A percentile compares a stretch with the other conserved stretches of the same genome.
phyloP scores from a whole-genome alignment of 2,888 invertebrate species.

The Parochlus steinenii region DNA sequence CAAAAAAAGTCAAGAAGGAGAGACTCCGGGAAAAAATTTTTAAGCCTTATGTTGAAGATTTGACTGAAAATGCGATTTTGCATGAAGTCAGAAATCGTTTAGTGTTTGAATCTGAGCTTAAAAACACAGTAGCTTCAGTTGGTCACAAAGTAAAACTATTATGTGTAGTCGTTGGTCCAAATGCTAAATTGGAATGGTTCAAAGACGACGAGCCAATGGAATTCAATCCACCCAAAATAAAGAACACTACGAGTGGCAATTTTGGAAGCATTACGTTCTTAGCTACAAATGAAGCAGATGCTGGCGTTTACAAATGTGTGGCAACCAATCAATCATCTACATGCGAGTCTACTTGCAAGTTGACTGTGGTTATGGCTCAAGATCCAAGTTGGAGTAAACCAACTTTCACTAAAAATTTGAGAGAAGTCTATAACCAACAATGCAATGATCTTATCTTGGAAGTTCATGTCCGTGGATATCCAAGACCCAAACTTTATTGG shows the following conservation, averaged over 20 bases:
- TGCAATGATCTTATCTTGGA: slow-evolving; percentile 62
- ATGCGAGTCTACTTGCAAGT: slow-evolving; percentile 49
- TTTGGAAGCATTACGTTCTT: slow-evolving; percentile 56
- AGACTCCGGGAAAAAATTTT: slow-evolving; percentile 10
- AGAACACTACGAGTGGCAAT: slow-evolving; percentile 45
- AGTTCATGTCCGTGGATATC: slow-evolving; percentile 58
- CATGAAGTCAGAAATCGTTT: slow-evolving; percentile 23
- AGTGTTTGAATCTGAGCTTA: slow-evolving; percentile 54
- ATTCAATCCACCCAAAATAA: slow-evolving; percentile 35
- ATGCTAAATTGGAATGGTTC: slow-evolving; percentile 56
- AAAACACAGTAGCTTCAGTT: slow-evolving; percentile 58
- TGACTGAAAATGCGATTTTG: not conserved
- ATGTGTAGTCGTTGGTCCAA: slow-evolving; percentile 57
- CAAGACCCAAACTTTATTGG: slow-evolving; percentile 58
- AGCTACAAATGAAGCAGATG: slow-evolving; percentile 46
- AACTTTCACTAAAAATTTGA: slow-evolving; percentile 56
- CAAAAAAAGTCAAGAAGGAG: slow-evolving; percentile 5
- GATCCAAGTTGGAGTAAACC: slow-evolving; percentile 31
- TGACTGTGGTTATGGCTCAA: slow-evolving; percentile 20
- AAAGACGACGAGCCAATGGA: slow-evolving; percentile 48
- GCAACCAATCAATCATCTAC: slow-evolving; percentile 60
- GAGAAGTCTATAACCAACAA: slow-evolving; percentile 52
- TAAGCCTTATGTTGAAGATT: slow-evolving; percentile 3
- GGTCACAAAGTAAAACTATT: slow-evolving; percentile 60
- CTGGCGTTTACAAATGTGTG: slow-evolving; percentile 68